phyloP scores from a whole-genome alignment of 30 jellyfish, hydroid and myxozoan genomes.

The Haliclystus octoradiatus region DNA sequence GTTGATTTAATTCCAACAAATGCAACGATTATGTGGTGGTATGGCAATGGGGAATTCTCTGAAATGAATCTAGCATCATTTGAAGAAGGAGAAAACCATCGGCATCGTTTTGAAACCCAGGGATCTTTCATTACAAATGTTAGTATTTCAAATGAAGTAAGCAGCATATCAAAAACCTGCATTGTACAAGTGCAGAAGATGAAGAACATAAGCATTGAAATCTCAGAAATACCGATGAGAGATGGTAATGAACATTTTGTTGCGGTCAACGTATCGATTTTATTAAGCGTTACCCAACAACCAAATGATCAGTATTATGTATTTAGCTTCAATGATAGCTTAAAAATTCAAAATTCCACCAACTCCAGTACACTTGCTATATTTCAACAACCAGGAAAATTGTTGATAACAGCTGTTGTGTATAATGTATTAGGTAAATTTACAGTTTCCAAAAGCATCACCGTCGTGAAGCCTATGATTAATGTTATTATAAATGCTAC shows the following conservation, averaged over 20 bases:
- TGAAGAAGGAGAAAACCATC: conserved; percentile 10
- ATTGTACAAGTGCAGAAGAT: conserved; percentile 64
- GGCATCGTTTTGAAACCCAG: conserved; percentile 32
- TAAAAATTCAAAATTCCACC: conserved; percentile 9
- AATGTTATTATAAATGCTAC: conserved; percentile 25
- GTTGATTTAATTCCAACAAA: conserved; percentile 60
- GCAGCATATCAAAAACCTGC: conserved; percentile 29
- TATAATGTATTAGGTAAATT: conserved; percentile 36
- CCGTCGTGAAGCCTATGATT: conserved; percentile 30
- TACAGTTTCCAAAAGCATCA: conserved; percentile 15
- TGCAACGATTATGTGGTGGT: conserved; percentile 74
- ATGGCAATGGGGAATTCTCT: conserved; percentile 69
- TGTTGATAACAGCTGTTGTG: conserved; percentile 29
- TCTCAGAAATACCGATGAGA: too few relatives aligned
- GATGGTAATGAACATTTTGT: too few relatives aligned
- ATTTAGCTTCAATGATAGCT: conserved; percentile 48
- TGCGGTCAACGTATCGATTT: too few relatives aligned
- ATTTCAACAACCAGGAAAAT: conserved; percentile 48
- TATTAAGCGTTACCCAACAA: conserved; percentile 74
- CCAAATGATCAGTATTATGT: conserved; percentile 48
- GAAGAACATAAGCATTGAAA: too few relatives aligned
- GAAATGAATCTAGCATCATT: conserved; percentile 7
- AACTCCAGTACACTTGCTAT: conserved; percentile 5
- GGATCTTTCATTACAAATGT: conserved; percentile 39
- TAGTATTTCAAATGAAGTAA: conserved; percentile 55